A percentile compares a stretch with the other conserved stretches of the same genome.
These are phyloP conservation scores for Clarias pachynema DNA, from an alignment of 2,797 vertebrate genomes.

Conservation along the genomic window DNA sequence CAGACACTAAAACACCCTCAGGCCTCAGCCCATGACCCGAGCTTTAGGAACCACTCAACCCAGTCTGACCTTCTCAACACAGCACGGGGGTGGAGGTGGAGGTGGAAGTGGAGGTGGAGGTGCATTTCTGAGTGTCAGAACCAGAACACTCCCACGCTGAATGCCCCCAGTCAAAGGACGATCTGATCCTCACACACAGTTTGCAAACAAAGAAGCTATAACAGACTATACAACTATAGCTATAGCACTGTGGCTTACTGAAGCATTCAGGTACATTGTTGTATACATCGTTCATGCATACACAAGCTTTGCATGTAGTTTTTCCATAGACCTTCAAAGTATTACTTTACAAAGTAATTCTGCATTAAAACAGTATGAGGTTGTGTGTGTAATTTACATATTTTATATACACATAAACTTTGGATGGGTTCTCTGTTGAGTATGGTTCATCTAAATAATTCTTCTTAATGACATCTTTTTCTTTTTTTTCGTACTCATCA, in stretches of 20 bases:
- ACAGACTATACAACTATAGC: neutral
- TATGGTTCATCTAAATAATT: too few relatives aligned
- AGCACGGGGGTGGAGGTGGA: slow-evolving; percentile 46
- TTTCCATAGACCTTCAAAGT: neutral
- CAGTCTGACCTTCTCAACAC: slow-evolving; percentile 64
- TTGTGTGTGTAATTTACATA: neutral
- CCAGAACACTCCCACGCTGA: slow-evolving; percentile 39
- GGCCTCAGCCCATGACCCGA: slow-evolving; percentile 64
- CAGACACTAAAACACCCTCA: slow-evolving; percentile 50
- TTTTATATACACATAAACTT: neutral
- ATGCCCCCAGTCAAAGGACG: slow-evolving; percentile 65
- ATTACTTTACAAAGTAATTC: neutral
- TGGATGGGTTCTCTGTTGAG: too few relatives aligned
- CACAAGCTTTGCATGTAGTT: neutral
- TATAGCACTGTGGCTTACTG: neutral
- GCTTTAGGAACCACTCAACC: slow-evolving; percentile 70
- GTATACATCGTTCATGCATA: neutral
- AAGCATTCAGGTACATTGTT: neutral
- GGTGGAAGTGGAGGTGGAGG: slow-evolving; percentile 21
- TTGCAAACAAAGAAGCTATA: slow-evolving; percentile 76
- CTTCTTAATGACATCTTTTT: too few relatives aligned
- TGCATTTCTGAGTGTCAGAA: slow-evolving; percentile 44
- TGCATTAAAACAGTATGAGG: neutral
- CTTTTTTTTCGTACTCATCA: too few relatives aligned
- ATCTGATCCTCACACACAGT: slow-evolving; percentile 71